These are phyloP conservation scores for Ciconia nigra DNA, from an alignment of 2,797 vertebrate species.

Conservation along the genomic window DNA sequence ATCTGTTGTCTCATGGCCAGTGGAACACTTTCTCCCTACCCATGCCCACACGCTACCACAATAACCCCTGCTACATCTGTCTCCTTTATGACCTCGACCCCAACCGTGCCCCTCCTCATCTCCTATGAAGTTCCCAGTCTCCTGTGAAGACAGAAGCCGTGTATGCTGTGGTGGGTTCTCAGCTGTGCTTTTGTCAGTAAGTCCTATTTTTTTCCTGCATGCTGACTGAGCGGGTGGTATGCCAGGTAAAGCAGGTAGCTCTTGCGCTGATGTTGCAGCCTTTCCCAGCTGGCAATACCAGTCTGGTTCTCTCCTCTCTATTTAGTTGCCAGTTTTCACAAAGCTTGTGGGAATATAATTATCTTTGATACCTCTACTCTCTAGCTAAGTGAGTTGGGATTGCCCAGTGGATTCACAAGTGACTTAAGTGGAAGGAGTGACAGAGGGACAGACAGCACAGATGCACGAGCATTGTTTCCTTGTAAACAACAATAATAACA, in stretches of 20 bases:
- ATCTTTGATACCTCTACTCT: not conserved
- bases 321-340: not conserved
- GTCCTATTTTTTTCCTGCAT: not conserved
- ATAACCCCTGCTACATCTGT: not conserved
- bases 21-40: not conserved
- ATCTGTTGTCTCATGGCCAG: not conserved
- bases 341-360: not conserved
- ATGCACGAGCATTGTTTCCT: fast-evolving
- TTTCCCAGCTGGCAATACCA: not conserved
- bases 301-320: not conserved
- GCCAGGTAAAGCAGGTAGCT: not conserved
- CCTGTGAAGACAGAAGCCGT: fast-evolving
- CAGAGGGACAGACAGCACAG: not conserved
- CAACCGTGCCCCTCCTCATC: not conserved
- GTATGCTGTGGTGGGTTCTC: not conserved
- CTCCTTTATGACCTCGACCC: not conserved
- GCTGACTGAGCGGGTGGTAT: not conserved
- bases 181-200: not conserved
- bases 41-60: not conserved
- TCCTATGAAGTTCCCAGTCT: too few relatives aligned
- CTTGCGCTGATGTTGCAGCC: not conserved
- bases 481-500: not conserved
- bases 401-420: not conserved
- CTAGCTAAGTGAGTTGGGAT: not conserved
- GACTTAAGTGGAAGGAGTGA: not conserved